Percentiles rank a stretch among this genome's conserved stretches.
Evolutionary conservation across 2,797 vertebrate species (phyloP).

Genomic region (Picus viridis): DNA sequence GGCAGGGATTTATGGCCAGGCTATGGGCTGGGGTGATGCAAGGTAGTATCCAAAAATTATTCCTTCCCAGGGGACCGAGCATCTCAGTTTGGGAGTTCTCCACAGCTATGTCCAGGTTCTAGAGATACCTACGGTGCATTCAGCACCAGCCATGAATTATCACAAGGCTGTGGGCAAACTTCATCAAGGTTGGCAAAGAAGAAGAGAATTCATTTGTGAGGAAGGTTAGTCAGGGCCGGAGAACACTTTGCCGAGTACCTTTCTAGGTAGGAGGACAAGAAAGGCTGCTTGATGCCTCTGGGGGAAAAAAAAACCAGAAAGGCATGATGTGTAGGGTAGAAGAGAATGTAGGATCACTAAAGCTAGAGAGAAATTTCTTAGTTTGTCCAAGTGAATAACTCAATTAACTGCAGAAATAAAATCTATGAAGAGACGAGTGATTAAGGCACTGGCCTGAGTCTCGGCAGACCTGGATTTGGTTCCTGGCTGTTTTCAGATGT

Average conservation of each 20-base stretch:
- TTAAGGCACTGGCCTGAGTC: conserved; percentile 48
- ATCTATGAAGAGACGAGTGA: conserved; percentile 5
- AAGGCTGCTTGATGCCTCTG: accelerated
- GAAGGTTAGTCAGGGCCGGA: neutral
- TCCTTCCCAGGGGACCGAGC: neutral
- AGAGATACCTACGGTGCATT: accelerated
- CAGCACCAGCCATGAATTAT: neutral
- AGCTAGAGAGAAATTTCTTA: neutral
- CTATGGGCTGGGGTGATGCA: neutral
- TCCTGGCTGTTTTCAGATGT: conserved; percentile 54
- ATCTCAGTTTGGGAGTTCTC: neutral
- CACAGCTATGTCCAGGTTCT: neutral
- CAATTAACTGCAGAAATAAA: conserved; percentile 32
- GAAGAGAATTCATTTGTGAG: neutral
- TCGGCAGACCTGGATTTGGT: conserved; percentile 31
- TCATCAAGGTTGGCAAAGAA: neutral
- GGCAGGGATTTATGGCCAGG: neutral
- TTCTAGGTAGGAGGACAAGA: neutral
- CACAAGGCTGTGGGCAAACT: neutral
- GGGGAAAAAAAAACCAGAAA: neutral
- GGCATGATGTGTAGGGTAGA: neutral
- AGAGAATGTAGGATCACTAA: neutral
- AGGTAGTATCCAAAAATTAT: neutral
- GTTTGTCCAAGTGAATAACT: conserved; percentile 20
- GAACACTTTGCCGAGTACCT: neutral